Conservation (phyloP, 2,113 vertebrate genomes). For the Pelobates fuscus region DNA sequence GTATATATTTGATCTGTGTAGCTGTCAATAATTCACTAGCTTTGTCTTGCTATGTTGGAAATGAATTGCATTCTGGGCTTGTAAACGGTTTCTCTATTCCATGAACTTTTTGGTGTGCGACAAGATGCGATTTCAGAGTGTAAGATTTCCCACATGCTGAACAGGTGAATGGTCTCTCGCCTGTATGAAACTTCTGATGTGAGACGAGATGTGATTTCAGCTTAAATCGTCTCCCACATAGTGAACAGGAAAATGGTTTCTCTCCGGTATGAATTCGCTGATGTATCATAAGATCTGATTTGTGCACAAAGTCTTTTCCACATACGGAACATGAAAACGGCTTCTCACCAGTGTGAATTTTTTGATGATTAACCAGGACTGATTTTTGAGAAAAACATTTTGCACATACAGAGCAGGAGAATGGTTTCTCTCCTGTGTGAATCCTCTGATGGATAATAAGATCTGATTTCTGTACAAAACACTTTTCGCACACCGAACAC, state of each 20-base stretch:
- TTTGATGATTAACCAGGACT: slow-evolving; percentile 21
- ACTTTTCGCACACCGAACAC: slow-evolving; percentile 51
- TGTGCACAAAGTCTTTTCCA: slow-evolving; percentile 60
- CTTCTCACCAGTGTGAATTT: slow-evolving; percentile 63
- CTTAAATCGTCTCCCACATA: slow-evolving; percentile 55
- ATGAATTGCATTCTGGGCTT: too few relatives aligned
- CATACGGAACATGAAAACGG: slow-evolving; percentile 58
- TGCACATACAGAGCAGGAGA: slow-evolving; percentile 61
- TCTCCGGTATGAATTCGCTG: slow-evolving; percentile 54
- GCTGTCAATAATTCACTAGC: too few relatives aligned
- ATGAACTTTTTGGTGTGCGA: slow-evolving; percentile 52
- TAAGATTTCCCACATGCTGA: slow-evolving; percentile 45
- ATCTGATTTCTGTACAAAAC: slow-evolving; percentile 42
- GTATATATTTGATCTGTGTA: too few relatives aligned
- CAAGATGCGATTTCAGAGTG: slow-evolving; percentile 4
- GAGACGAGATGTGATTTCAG: slow-evolving; percentile 56
- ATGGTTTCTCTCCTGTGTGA: slow-evolving; percentile 67
- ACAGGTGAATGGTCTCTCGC: slow-evolving; percentile 59
- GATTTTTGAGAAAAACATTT: slow-evolving; percentile 39
- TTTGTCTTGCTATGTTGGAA: too few relatives aligned
- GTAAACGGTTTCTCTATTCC: not conserved
- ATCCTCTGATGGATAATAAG: slow-evolving; percentile 43
- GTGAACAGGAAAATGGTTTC: slow-evolving; percentile 59
- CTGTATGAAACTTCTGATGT: slow-evolving; percentile 21
- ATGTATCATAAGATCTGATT: slow-evolving; percentile 55